A percentile compares a stretch with the other conserved stretches of the same genome.
These are phyloP conservation scores for Drosophila tropicalis DNA, from an alignment of 1,140 invertebrate species.

Conservation along the genomic window DNA sequence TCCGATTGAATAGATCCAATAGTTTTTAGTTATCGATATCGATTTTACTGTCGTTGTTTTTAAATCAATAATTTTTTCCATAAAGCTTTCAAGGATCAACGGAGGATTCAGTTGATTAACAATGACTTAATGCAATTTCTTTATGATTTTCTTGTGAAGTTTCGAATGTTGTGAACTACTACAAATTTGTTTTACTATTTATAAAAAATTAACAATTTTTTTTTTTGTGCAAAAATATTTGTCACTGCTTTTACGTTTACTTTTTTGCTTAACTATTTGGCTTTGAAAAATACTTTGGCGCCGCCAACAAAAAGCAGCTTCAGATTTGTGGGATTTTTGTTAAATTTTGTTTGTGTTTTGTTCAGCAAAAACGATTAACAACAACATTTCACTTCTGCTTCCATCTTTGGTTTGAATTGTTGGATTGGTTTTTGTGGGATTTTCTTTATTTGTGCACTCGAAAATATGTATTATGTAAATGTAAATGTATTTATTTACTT, in stretches of 20 bases:
- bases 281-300: constrained; percentile 80
- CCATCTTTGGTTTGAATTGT: constrained; percentile 67
- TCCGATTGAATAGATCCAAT: neutral
- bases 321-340: constrained; percentile 40
- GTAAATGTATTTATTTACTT: constrained; percentile 26
- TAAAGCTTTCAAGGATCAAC: no score
- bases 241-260: constrained; percentile 22
- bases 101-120: no score
- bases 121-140: constrained; percentile 14
- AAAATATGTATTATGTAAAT: constrained; percentile 28
- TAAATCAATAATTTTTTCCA: no score
- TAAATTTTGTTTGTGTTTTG: constrained; percentile 19
- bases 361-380: constrained; percentile 77
- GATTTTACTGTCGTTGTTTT: neutral
- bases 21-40: neutral
- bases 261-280: constrained; percentile 78
- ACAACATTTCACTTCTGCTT: constrained; percentile 66
- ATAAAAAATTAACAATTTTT: constrained; percentile 24
- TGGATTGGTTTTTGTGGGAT: constrained; percentile 38
- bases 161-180: constrained; percentile 65
- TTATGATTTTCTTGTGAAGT: constrained; percentile 53
- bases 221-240: constrained; percentile 23
- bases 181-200: constrained; percentile 21
- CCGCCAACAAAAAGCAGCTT: constrained; percentile 58
- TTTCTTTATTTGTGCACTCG: constrained; percentile 50